phyloP scores from a whole-genome alignment of 2,888 invertebrate genomes.

The Liposcelis brunnea region DNA sequence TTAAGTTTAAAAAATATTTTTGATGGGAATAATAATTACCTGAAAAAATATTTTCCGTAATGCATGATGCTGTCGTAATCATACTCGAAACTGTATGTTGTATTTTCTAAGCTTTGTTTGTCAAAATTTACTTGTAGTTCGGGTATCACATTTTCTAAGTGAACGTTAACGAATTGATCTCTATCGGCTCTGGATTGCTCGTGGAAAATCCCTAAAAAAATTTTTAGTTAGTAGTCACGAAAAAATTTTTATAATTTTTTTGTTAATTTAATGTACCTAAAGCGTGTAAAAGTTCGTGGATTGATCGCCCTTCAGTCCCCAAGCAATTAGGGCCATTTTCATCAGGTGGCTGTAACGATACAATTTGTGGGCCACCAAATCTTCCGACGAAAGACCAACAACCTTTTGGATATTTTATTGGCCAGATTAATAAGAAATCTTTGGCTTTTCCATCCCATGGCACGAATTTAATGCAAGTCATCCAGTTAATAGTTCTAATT shows the following conservation, averaged over 20 bases:
- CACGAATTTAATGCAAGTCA: slow-evolving; percentile 45
- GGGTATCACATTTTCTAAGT: slow-evolving; percentile 47
- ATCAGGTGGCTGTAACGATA: slow-evolving; percentile 48
- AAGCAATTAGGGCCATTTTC: slow-evolving; percentile 42
- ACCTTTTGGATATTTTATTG: slow-evolving; percentile 41
- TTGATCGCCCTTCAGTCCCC: slow-evolving; percentile 49
- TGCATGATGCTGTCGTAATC: slow-evolving; percentile 69
- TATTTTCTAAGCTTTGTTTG: slow-evolving; percentile 42
- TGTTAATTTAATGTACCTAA: no score
- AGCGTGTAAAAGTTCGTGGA: slow-evolving; percentile 65
- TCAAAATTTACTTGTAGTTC: slow-evolving; percentile 45
- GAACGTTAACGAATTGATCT: slow-evolving; percentile 49
- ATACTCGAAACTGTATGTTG: slow-evolving; percentile 49
- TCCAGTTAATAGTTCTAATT: slow-evolving; percentile 39
- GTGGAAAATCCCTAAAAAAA: slow-evolving; percentile 43
- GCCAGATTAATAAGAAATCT: slow-evolving; percentile 47
- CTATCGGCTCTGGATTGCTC: slow-evolving; percentile 62
- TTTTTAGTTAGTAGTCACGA: neutral
- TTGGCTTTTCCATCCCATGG: slow-evolving; percentile 44
- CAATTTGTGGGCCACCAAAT: slow-evolving; percentile 53
- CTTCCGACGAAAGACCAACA: slow-evolving; percentile 64
- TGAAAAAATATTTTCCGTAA: slow-evolving; percentile 47
- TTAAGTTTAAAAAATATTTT: slow-evolving; percentile 10
- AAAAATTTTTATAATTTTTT: neutral
- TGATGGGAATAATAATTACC: slow-evolving; percentile 19